Conservation (phyloP, 2,888 invertebrate species). For the Synergus gifuensis region DNA sequence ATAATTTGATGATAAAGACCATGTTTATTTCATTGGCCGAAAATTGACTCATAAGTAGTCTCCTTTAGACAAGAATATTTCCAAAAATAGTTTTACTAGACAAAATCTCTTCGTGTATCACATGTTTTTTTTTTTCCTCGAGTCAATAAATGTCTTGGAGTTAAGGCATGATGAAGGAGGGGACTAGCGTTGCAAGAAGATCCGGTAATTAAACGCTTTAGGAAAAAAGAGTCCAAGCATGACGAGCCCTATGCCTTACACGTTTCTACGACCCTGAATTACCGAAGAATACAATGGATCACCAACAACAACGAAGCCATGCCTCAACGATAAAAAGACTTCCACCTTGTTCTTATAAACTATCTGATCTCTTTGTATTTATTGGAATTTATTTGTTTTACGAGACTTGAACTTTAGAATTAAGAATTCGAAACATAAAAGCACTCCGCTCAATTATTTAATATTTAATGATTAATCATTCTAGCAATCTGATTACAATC, state of each 20-base stretch:
- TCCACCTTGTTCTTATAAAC: background rate
- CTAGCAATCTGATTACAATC: too few relatives aligned
- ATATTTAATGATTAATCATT: too few relatives aligned
- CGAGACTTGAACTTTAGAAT: background rate
- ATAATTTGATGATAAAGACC: background rate
- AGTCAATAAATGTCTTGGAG: background rate
- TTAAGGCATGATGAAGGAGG: background rate
- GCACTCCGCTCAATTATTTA: background rate
- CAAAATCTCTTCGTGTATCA: background rate
- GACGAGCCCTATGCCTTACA: conserved; percentile 41
- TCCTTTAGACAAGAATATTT: background rate
- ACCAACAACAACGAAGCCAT: conserved; percentile 22
- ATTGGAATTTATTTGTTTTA: background rate
- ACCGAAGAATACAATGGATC: conserved; percentile 32
- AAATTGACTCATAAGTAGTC: background rate
- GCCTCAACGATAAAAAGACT: background rate
- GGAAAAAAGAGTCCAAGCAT: conserved; percentile 50
- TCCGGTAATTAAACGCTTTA: conserved; percentile 56
- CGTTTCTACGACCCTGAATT: conserved; percentile 39
- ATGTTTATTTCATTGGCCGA: background rate
- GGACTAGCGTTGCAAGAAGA: conserved; percentile 45
- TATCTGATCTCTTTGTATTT: background rate
- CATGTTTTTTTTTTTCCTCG: background rate
- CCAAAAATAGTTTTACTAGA: background rate
- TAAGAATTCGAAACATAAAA: background rate